These are phyloP conservation scores for Hydropsyche tenuis DNA, from an alignment of 1,140 invertebrate species.

Conservation along the genomic window DNA sequence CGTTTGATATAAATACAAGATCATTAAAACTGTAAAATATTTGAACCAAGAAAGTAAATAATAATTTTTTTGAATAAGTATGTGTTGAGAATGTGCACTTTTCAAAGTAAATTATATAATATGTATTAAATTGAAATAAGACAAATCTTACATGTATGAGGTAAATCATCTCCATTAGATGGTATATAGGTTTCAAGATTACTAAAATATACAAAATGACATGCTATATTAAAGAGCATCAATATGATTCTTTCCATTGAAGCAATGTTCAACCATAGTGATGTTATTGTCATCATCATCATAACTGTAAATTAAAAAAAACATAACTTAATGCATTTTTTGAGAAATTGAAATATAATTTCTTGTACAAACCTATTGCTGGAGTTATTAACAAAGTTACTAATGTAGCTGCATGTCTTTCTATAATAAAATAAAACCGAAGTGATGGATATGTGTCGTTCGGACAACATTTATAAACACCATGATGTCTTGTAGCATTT, in stretches of 20 bases:
- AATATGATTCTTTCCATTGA: constrained; percentile 58
- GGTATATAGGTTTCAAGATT: constrained; percentile 58
- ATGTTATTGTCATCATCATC: constrained; percentile 58
- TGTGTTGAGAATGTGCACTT: too few species aligned
- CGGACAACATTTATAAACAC: constrained; percentile 55
- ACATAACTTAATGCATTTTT: constrained; percentile 24
- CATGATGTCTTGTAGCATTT: constrained; percentile 51
- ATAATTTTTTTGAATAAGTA: too few species aligned
- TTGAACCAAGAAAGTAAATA: too few species aligned
- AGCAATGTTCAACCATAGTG: constrained; percentile 58
- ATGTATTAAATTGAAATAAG: too few species aligned
- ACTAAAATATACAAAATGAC: constrained; percentile 58
- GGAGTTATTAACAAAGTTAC: constrained; percentile 58
- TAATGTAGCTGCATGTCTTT: constrained; percentile 55
- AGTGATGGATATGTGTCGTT: constrained; percentile 62
- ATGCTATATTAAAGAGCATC: constrained; percentile 59
- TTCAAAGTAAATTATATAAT: too few species aligned
- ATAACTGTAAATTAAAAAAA: constrained; percentile 54
- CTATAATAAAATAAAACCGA: constrained; percentile 56
- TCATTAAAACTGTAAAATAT: too few species aligned
- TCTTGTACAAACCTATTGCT: constrained; percentile 55
- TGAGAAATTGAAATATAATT: not conserved
- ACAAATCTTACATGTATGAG: constrained; percentile 38
- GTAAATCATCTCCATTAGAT: constrained; percentile 51
- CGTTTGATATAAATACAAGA: too few species aligned